phyloP scores from a whole-genome alignment of 2,888 invertebrate genomes.

The Mimumesa dahlbomi region DNA sequence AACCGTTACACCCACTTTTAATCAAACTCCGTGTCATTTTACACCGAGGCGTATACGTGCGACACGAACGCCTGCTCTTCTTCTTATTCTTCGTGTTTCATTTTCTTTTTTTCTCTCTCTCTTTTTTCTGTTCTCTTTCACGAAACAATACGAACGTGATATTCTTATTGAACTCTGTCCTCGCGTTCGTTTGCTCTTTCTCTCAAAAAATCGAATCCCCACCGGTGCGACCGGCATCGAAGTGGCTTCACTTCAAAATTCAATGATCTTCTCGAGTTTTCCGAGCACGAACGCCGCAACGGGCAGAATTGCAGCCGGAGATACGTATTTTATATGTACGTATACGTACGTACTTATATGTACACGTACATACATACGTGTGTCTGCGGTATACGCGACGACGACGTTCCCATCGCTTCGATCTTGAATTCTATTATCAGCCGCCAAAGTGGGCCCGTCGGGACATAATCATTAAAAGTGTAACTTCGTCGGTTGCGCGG shows the following conservation, averaged over 20 bases:
- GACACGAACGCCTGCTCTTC: too few relatives aligned
- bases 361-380: too few relatives aligned
- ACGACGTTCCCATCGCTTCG: neutral
- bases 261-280: conserved; percentile 55
- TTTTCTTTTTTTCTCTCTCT: too few relatives aligned
- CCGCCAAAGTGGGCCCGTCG: neutral
- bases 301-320: conserved; percentile 20
- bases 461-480: neutral
- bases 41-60: neutral
- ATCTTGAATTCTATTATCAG: conserved; percentile 20
- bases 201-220: conserved; percentile 38
- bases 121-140: too few relatives aligned
- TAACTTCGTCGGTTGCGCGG: too few relatives aligned
- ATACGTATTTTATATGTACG: too few relatives aligned
- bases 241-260: conserved; percentile 42
- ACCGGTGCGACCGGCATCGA: conserved; percentile 1
- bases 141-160: neutral
- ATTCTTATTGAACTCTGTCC: conserved; percentile 1
- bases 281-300: conserved; percentile 43
- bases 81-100: too few relatives aligned
- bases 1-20: too few relatives aligned
- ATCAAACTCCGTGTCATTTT: conserved; percentile 9
- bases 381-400: too few relatives aligned
- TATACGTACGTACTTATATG: too few relatives aligned
- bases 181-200: neutral